Base-by-base conservation (phyloP, 2,888 invertebrate genomes). In the Vandiemenella viatica region DNA sequence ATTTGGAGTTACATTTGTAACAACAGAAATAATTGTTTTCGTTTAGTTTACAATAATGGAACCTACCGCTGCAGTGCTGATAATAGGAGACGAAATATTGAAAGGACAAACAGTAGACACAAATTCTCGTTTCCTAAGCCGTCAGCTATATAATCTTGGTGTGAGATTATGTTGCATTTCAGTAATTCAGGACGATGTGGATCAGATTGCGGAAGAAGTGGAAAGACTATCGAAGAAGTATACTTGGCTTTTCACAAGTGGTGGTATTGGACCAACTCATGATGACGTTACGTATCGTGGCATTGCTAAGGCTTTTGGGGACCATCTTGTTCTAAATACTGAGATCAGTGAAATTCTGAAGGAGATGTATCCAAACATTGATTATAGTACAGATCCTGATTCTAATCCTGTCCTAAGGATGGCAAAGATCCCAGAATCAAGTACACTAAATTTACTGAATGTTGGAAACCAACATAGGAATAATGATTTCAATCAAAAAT, bases 191-290 rank as follows among this genome's bases (percentile, higher is more conserved):
- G 79, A 79, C 62, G 67, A 70, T 48, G 59, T 75, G 5, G 65
- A 71, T 21, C 65, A 66, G 18, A 78, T 79, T 46, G 71, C 75
- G 1, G 59, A 65, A 37, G 75, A 75, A 63, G 71, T 79, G 1
- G 53, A 59, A 5, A 52, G 59, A 15, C 71, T 71, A 55, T 73
- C 76, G 1, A 57, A 61, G 18, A 58, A 57, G 22, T 75, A 62
- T 61, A 66, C 68, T 16, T 64, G 68, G 58, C 76, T 79, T 4
- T 66, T 80, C 42, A 78, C 79, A 1, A 71, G 74, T 10, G 79
- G 79, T 7, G 80, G 80, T 8, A 72, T 80, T 40, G 81, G 80
- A 4, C 79, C 80, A 1, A 80, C 80, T 1, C 80, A 80, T 57
- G 80, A 80, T 63, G 80, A 80, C 59, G 65, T 77, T 49, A 80